Conservation (phyloP, 1,140 invertebrate species). For the Pinna nobilis region DNA sequence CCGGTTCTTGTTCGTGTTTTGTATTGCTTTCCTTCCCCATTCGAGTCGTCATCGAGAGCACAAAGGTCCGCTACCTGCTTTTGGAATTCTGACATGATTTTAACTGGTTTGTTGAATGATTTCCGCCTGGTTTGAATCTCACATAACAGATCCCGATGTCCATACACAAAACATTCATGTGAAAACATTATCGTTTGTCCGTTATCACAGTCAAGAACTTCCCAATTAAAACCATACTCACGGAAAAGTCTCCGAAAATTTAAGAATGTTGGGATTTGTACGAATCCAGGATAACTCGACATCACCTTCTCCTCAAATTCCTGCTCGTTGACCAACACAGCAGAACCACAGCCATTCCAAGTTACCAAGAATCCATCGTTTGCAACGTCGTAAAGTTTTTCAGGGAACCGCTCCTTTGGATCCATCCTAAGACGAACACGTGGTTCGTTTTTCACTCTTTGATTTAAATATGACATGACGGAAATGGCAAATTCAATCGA, state of each 20-base stretch:
- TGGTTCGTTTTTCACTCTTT: neutral
- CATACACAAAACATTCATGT: conserved; percentile 53
- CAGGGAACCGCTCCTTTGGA: conserved; percentile 53
- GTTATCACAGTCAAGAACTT: conserved; percentile 29
- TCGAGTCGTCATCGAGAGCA: neutral
- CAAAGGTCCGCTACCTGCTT: conserved; percentile 5
- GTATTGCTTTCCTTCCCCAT: neutral
- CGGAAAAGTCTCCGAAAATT: conserved; percentile 61
- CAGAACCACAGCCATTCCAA: conserved; percentile 52
- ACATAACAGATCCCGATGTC: conserved; percentile 36
- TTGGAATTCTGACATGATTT: conserved; percentile 17
- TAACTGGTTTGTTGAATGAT: conserved; percentile 34
- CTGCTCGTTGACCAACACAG: conserved; percentile 49
- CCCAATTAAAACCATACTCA: conserved; percentile 62
- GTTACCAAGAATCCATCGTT: conserved; percentile 55
- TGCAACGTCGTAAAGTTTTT: conserved; percentile 61
- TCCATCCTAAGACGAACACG: conserved; percentile 27
- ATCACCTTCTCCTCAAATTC: conserved; percentile 56
- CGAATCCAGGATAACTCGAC: conserved; percentile 61
- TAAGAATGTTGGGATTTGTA: conserved; percentile 57
- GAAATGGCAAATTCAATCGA: too few relatives aligned
- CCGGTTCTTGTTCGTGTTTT: conserved; percentile 10
- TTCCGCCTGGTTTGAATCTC: conserved; percentile 52
- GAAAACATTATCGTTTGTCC: conserved; percentile 49
- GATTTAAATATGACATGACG: too few relatives aligned